A percentile compares a stretch with the other conserved stretches of the same genome.
Conservation (phyloP, 2,113 vertebrate genomes). For the Atractosteus spatula region DNA sequence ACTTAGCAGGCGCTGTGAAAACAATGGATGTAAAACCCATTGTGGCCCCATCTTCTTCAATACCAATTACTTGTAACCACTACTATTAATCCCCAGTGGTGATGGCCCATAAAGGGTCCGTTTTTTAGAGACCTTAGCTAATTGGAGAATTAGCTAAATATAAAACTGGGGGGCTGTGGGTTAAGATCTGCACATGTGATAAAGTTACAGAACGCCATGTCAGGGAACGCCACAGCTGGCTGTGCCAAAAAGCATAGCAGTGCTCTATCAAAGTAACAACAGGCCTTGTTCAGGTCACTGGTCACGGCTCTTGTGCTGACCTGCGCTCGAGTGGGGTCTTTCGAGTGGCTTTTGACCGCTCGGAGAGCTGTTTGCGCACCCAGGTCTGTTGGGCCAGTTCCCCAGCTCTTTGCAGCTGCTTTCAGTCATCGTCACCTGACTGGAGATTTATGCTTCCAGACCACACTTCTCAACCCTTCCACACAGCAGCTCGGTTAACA, state of each 20-base stretch:
- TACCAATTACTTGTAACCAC: conserved; percentile 50
- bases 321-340: not conserved
- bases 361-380: not conserved
- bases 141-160: conserved; percentile 37
- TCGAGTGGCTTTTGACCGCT: not conserved
- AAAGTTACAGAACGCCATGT: conserved; percentile 34
- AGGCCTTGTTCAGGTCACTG: not conserved
- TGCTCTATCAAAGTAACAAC: not conserved
- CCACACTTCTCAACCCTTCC: not conserved
- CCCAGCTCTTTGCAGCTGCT: not conserved
- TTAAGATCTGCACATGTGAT: conserved; percentile 42
- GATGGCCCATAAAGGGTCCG: conserved; percentile 43
- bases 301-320: not conserved
- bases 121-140: conserved; percentile 27
- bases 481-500: too few relatives aligned
- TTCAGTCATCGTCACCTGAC: not conserved
- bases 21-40: conserved; percentile 42
- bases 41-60: conserved; percentile 47
- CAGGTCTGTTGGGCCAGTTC: not conserved
- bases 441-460: not conserved
- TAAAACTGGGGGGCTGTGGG: conserved; percentile 38
- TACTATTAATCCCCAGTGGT: conserved; percentile 35
- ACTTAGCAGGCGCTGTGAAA: conserved; percentile 36
- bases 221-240: conserved; percentile 15
- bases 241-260: conserved; percentile 17